Evolutionary conservation across 2,888 invertebrate genomes (phyloP), one percentile per base, ranked within the genome.

Genomic region (Amphipoea oculea): DNA sequence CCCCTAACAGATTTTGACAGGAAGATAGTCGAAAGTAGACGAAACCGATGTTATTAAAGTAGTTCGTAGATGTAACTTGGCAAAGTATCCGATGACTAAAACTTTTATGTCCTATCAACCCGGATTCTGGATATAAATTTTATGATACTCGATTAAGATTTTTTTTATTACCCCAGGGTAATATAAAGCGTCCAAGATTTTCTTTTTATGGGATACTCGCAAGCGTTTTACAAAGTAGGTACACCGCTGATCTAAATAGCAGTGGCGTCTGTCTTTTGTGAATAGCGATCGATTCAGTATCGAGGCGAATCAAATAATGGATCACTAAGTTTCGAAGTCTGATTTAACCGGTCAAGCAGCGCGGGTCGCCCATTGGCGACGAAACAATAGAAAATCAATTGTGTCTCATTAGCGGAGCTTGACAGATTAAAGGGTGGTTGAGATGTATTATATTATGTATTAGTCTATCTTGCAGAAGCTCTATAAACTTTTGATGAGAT

Each of bases 141-240:
- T 80, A 84, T 70, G 69, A 48, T 62, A 71, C 73, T 71, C 67
- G 81, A 85, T 85, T 79, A 72, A 70, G 78, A 73, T 4, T 85
- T 73, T 77, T 40, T 84, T 88, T 81, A 81, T 73, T 73, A 62
- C 48, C 48, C 57, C n/a, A 67, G 29, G 72, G 71, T 60, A 75
- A 48, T 75, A 78, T 79, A 73, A 84, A 75, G 57, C 57, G 71
- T 69, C 73, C 51, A 62, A 72, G 54, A 75, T 73, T 66, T 62
- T 69, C 4, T 68, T 79, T 84, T 84, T 79, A 79, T 84, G 70
- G 65, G 48, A 63, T 29, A 23, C 65, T 74, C 45, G 23, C 63
- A 73, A 84, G 62, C 65, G 63, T 72, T 68, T 45, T 29, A n/a
- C 60, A 29, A 69, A 73, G 36, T 73, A 69, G 71, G 36, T 73